Evolutionary conservation across 2,113 vertebrate species (phyloP).

Genomic region (Apteryx mantelli): DNA sequence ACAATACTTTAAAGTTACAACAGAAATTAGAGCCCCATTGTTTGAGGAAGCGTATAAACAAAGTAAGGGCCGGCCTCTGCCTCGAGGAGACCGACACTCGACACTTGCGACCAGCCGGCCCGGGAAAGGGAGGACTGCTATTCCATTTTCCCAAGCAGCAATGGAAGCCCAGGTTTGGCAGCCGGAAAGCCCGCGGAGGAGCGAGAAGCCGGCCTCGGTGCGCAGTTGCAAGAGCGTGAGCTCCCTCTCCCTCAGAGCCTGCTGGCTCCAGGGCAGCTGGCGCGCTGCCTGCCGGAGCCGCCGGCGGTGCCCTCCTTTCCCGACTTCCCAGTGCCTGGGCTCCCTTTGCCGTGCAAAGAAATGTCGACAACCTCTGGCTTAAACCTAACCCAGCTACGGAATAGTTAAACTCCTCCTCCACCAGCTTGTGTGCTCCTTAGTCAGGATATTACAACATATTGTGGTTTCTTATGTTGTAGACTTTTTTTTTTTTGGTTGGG

Average conservation of each 20-base stretch:
- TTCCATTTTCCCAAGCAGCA: background rate
- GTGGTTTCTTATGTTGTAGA: background rate
- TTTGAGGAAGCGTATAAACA: background rate
- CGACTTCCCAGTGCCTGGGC: background rate
- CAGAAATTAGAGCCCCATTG: background rate
- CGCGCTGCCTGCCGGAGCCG: too few species aligned
- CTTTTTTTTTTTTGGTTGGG: background rate
- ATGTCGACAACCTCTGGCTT: background rate
- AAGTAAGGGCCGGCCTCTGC: background rate
- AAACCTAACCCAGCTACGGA: background rate
- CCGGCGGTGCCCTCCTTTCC: background rate
- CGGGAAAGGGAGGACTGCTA: background rate
- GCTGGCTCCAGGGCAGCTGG: background rate
- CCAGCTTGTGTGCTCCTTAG: background rate
- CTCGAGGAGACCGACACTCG: background rate
- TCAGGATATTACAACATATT: slow-evolving; percentile 26
- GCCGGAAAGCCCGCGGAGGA: background rate
- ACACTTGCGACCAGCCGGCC: background rate
- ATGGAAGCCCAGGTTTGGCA: background rate
- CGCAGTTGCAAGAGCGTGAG: background rate
- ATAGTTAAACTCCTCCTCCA: background rate
- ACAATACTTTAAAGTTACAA: background rate
- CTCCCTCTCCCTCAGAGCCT: too few species aligned
- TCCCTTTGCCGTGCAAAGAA: background rate
- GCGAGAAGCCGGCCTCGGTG: background rate